Conservation (phyloP, 2,888 invertebrate species). For the Achlya flavicornis region DNA sequence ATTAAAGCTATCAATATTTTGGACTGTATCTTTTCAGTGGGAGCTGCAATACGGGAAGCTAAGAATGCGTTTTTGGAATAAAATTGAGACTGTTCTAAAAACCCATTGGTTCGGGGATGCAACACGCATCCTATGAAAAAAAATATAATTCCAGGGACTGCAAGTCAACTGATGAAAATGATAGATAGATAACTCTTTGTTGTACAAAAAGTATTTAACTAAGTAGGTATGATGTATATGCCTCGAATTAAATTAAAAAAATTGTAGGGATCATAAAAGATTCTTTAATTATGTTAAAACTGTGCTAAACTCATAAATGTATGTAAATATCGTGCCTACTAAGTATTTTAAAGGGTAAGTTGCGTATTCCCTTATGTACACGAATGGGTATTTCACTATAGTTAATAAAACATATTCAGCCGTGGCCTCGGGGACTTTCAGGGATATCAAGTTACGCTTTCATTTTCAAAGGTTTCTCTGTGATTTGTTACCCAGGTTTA, state of each 20-base stretch:
- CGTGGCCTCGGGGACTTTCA: background rate
- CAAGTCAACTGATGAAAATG: too few species aligned
- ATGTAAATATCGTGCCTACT: background rate
- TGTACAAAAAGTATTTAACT: too few species aligned
- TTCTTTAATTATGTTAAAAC: background rate
- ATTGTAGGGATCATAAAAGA: background rate
- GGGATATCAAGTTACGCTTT: slow-evolving; percentile 2
- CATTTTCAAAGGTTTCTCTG: slow-evolving; percentile 1
- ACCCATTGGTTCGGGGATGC: too few species aligned
- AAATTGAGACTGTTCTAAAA: too few species aligned
- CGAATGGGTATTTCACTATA: slow-evolving; percentile 6
- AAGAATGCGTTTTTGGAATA: too few species aligned
- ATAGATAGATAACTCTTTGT: too few species aligned
- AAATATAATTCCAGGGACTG: too few species aligned
- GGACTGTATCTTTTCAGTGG: too few species aligned
- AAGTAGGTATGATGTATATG: too few species aligned
- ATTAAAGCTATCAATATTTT: too few species aligned
- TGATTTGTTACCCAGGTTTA: slow-evolving; percentile 6
- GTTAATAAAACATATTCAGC: slow-evolving; percentile 7
- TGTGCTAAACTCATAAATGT: background rate
- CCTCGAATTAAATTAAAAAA: background rate
- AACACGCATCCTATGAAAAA: too few species aligned
- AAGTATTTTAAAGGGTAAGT: background rate
- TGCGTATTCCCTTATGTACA: background rate
- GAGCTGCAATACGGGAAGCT: too few species aligned